phyloP scores from a whole-genome alignment of 2,113 vertebrate genomes.

The Halichoerus grypus region DNA sequence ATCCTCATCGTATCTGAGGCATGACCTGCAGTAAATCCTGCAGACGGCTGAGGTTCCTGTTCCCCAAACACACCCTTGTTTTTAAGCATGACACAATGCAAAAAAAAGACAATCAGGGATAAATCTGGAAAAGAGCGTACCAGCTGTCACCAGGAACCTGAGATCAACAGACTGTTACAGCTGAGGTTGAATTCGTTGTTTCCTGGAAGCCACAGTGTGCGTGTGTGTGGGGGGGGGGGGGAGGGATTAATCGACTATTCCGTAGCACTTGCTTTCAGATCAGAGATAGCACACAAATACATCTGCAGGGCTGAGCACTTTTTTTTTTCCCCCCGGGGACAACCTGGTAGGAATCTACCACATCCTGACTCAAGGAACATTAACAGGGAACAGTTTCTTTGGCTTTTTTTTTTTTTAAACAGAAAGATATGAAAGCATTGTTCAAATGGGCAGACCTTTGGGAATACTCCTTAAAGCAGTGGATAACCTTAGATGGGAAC shows the following conservation, averaged over 20 bases:
- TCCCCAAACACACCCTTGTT: background rate
- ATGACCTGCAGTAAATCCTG: background rate
- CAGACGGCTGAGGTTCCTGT: background rate
- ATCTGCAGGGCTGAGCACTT: background rate
- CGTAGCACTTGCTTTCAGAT: background rate
- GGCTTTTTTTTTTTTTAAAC: background rate
- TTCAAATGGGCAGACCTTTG: background rate
- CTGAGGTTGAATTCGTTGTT: background rate
- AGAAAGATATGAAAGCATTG: background rate
- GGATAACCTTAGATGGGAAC: background rate
- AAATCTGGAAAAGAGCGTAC: background rate
- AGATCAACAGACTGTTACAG: background rate
- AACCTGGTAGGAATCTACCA: background rate
- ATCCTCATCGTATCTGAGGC: background rate
- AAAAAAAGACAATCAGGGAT: background rate
- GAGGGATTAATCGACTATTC: background rate
- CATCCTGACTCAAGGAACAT: background rate
- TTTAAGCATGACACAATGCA: background rate
- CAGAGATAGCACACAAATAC: background rate
- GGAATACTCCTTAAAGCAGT: background rate
- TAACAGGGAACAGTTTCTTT: background rate
- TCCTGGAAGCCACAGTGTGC: background rate
- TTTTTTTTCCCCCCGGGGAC: background rate
- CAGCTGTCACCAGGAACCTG: background rate
- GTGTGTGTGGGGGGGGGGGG: background rate